Conservation (phyloP, 2,113 vertebrate genomes). For the Oncorhynchus mykiss region DNA sequence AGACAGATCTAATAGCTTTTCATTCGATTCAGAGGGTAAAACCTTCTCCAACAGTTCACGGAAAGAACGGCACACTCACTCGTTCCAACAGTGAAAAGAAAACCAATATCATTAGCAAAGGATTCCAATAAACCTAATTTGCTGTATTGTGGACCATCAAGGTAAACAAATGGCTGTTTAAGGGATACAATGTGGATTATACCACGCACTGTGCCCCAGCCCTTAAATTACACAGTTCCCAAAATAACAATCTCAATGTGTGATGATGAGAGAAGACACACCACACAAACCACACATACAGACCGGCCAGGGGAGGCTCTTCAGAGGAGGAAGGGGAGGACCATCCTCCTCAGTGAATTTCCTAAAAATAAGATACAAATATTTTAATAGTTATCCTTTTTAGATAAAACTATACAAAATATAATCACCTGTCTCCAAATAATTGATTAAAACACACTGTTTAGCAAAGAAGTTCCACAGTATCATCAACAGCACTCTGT, state of each 20-base stretch:
- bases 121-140: slow-evolving; percentile 62
- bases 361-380: no score
- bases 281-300: no score
- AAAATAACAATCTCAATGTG: slow-evolving; percentile 4
- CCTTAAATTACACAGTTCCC: slow-evolving; percentile 30
- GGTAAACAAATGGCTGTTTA: slow-evolving; percentile 45
- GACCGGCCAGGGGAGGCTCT: no score
- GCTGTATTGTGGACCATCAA: slow-evolving; percentile 59
- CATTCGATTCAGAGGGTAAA: slow-evolving; percentile 22
- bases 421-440: no score
- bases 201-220: slow-evolving; percentile 21
- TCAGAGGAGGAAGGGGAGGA: no score
- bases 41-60: slow-evolving; percentile 26
- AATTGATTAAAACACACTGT: no score
- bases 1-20: slow-evolving; percentile 44
- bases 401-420: no score
- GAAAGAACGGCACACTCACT: slow-evolving; percentile 31
- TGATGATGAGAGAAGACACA: no score
- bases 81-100: slow-evolving; percentile 23
- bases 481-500: no score
- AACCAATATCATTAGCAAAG: slow-evolving; percentile 32
- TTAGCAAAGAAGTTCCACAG: no score
- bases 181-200: slow-evolving; percentile 33
- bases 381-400: no score
- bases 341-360: no score